Evolutionary conservation across 2,888 invertebrate genomes (phyloP).

Genomic region (Cosmia trapezina): DNA sequence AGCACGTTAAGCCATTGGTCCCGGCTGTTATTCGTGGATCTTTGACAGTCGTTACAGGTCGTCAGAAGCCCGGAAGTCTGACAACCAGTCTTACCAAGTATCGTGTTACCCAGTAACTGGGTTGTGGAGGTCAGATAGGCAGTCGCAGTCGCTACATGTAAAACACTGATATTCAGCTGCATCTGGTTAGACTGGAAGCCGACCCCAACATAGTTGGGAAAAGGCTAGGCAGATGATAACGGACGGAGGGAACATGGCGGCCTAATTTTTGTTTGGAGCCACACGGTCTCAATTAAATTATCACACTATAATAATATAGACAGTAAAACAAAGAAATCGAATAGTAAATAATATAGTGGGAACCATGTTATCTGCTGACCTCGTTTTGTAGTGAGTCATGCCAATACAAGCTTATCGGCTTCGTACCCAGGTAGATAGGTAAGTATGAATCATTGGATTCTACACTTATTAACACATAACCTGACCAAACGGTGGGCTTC

Average conservation of each 20-base stretch:
- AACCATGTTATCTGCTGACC: slow-evolving; percentile 62
- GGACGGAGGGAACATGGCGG: background rate
- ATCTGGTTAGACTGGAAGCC: too few relatives aligned
- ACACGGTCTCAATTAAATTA: slow-evolving; percentile 36
- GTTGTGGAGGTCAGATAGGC: too few relatives aligned
- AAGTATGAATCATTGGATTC: slow-evolving; percentile 57
- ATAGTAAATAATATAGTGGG: slow-evolving; percentile 49
- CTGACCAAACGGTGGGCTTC: slow-evolving; percentile 25
- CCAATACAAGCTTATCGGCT: slow-evolving; percentile 55
- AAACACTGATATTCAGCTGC: too few relatives aligned
- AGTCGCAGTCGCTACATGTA: too few relatives aligned
- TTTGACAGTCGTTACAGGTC: too few relatives aligned
- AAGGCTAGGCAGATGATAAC: too few relatives aligned
- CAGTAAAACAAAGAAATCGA: slow-evolving; percentile 56
- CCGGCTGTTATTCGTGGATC: too few relatives aligned
- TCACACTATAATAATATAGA: slow-evolving; percentile 7
- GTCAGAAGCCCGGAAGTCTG: too few relatives aligned
- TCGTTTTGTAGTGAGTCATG: slow-evolving; percentile 57
- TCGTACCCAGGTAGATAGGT: slow-evolving; percentile 40
- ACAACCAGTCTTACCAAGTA: too few relatives aligned
- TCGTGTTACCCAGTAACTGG: too few relatives aligned
- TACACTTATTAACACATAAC: slow-evolving; percentile 55
- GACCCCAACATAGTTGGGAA: too few relatives aligned
- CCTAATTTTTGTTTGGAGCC: background rate
- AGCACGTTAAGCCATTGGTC: too few relatives aligned